These are phyloP conservation scores for Carcinoscorpius rotundicauda DNA, from an alignment of 1,140 invertebrate species.

Conservation along the genomic window DNA sequence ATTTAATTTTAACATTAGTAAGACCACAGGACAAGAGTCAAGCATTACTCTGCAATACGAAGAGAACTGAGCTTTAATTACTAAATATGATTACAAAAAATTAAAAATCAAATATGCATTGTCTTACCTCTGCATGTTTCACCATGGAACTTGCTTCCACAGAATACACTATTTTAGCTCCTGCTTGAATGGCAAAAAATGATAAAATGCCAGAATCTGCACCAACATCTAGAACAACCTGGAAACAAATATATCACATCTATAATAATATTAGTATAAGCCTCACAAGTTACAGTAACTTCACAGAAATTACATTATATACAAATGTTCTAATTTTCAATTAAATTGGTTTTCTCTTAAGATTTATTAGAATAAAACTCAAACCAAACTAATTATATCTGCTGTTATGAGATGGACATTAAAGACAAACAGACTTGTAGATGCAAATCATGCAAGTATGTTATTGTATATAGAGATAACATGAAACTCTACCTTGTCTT, in stretches of 20 bases:
- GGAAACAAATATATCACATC: conserved; percentile 53
- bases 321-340: too few species aligned
- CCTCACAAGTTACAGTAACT: too few species aligned
- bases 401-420: too few species aligned
- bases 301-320: too few species aligned
- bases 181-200: conserved; percentile 96
- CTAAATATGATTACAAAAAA: not conserved
- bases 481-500: conserved; percentile 39
- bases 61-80: not conserved
- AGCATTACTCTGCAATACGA: too few species aligned
- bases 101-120: conserved; percentile 6
- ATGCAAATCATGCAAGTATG: too few species aligned
- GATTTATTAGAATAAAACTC: too few species aligned
- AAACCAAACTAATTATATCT: too few species aligned
- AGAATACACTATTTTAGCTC: conserved; percentile 91
- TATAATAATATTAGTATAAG: conserved; percentile 48
- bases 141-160: conserved; percentile 99
- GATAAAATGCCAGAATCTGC: conserved; percentile 94
- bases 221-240: conserved; percentile 89
- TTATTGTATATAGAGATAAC: too few species aligned
- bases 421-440: too few species aligned
- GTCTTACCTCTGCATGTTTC: conserved; percentile 71
- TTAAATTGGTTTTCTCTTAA: too few species aligned
- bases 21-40: too few species aligned
- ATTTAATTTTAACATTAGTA: not conserved